Percentiles rank a stretch among this genome's conserved stretches.
Evolutionary conservation across 37 sponge, comb jelly and placozoan genomes (phyloP).

Genomic region (Diacarnus erythraeanus): DNA sequence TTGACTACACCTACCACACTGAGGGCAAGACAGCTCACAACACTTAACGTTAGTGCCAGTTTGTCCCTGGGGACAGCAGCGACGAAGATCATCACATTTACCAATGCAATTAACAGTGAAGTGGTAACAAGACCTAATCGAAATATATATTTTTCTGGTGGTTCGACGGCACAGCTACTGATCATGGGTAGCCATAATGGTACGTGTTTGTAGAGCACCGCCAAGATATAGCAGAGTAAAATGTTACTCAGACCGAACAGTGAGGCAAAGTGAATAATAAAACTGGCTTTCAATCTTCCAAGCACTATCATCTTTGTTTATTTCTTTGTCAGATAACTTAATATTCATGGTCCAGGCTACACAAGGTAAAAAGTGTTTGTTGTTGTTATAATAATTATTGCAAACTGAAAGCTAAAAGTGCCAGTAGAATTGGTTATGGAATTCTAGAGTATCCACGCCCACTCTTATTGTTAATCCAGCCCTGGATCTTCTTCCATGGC

Average conservation of each 20-base stretch:
- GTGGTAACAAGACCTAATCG: slow-evolving; percentile 51
- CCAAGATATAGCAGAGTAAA: slow-evolving; percentile 66
- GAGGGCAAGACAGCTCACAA: slow-evolving; percentile 39
- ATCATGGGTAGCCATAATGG: slow-evolving; percentile 83
- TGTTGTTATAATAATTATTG: too few relatives aligned
- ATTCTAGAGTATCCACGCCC: background rate
- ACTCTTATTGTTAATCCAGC: slow-evolving; percentile 3
- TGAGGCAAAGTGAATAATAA: slow-evolving; percentile 36
- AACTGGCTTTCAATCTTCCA: slow-evolving; percentile 11
- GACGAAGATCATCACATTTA: slow-evolving; percentile 43
- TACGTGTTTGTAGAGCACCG: slow-evolving; percentile 63
- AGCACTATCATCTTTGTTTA: slow-evolving; percentile 29
- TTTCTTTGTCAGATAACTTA: background rate
- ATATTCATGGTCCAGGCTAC: background rate
- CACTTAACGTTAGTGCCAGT: slow-evolving; percentile 35
- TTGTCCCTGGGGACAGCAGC: slow-evolving; percentile 46
- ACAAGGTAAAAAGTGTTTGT: background rate
- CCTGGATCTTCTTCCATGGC: slow-evolving; percentile 45
- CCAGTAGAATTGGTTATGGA: background rate
- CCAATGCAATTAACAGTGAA: slow-evolving; percentile 22
- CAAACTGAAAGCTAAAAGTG: too few relatives aligned
- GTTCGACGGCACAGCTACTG: slow-evolving; percentile 73
- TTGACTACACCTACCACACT: slow-evolving; percentile 69
- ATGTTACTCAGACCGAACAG: slow-evolving; percentile 39
- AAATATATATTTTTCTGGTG: slow-evolving; percentile 83